Conservation (phyloP, 2,797 vertebrate genomes). For the Vespertilio murinus region DNA sequence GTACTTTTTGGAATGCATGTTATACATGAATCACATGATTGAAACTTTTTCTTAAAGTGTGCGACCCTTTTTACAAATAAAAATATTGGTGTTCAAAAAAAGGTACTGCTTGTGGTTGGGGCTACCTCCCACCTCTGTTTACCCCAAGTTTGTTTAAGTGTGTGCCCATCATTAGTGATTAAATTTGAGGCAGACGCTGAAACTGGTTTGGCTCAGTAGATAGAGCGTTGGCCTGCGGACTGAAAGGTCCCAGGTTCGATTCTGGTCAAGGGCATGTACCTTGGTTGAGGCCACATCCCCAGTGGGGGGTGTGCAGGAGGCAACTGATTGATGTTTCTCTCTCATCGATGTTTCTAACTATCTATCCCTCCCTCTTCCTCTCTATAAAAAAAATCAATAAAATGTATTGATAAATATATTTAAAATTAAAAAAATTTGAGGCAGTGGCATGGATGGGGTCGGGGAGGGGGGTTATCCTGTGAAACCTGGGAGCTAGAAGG, state of each 20-base stretch:
- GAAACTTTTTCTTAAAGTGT: conserved; percentile 20
- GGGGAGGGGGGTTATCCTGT: not conserved
- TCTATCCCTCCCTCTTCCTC: too few relatives aligned
- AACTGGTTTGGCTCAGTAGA: too few relatives aligned
- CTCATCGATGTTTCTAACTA: too few relatives aligned
- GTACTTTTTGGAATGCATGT: not conserved
- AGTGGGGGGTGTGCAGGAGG: too few relatives aligned
- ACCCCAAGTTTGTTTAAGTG: not conserved
- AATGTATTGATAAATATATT: too few relatives aligned
- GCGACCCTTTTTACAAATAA: conserved; percentile 28
- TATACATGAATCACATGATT: not conserved
- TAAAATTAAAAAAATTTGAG: not conserved
- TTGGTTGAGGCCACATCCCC: too few relatives aligned
- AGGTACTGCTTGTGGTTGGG: not conserved
- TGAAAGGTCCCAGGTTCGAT: too few relatives aligned
- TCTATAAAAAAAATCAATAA: too few relatives aligned
- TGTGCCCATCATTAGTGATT: not conserved
- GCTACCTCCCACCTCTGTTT: not conserved
- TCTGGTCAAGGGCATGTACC: too few relatives aligned
- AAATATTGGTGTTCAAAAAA: not conserved
- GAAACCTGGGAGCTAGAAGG: not conserved
- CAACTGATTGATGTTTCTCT: too few relatives aligned
- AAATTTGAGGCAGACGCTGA: not conserved
- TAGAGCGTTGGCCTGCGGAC: too few relatives aligned
- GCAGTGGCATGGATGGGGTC: too few relatives aligned